Conservation (phyloP, 1,140 invertebrate genomes). For the Dreissena polymorpha region DNA sequence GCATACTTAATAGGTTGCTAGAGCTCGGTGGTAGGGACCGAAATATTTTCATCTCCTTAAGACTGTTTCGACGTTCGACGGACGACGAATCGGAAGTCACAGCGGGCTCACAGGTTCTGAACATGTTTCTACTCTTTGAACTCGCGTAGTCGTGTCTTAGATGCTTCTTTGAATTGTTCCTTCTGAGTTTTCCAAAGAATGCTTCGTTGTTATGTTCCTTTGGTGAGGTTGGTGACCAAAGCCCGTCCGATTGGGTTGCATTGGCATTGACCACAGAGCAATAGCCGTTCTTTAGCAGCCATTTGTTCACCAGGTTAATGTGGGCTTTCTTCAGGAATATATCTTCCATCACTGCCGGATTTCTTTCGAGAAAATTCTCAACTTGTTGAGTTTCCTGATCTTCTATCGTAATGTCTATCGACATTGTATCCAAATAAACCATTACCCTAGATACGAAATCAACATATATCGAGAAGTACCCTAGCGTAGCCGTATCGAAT, state of each 20-base stretch:
- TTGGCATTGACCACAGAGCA: constrained; percentile 77
- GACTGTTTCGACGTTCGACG: constrained; percentile 65
- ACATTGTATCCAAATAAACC: neutral
- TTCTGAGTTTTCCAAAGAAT: constrained; percentile 71
- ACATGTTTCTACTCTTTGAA: constrained; percentile 81
- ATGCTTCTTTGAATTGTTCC: constrained; percentile 81
- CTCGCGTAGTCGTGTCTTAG: constrained; percentile 81
- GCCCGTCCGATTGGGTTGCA: constrained; percentile 40
- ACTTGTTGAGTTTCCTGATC: constrained; percentile 61
- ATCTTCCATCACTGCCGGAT: constrained; percentile 79
- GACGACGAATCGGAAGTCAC: constrained; percentile 51
- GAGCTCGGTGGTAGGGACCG: constrained; percentile 72
- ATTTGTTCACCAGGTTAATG: constrained; percentile 80
- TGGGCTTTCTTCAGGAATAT: constrained; percentile 81
- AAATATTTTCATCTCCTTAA: constrained; percentile 73
- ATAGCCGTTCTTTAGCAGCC: constrained; percentile 81
- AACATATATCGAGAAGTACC: too few relatives aligned
- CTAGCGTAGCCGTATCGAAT: too few relatives aligned
- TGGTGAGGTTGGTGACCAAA: constrained; percentile 69
- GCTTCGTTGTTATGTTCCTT: constrained; percentile 61
- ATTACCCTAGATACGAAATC: too few relatives aligned
- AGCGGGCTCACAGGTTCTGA: constrained; percentile 77
- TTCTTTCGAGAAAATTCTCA: constrained; percentile 81
- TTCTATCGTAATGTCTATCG: neutral
- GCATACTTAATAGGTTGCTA: constrained; percentile 69